phyloP scores from a whole-genome alignment of 2,888 invertebrate species.

The Drosophila colorata region DNA sequence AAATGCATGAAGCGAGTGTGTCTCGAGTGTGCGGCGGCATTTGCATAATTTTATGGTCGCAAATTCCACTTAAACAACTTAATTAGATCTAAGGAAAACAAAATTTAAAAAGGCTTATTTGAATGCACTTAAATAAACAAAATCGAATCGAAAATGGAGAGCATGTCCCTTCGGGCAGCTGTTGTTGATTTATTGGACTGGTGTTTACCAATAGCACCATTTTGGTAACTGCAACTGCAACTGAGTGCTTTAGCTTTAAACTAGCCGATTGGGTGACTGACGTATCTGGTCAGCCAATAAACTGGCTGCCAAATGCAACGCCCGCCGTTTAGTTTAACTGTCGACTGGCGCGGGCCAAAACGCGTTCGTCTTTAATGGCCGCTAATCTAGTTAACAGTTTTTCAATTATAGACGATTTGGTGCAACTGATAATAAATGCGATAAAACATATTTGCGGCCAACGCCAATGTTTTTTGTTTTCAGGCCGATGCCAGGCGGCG shows the following conservation, averaged over 20 bases:
- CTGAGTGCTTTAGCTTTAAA: conserved; percentile 28
- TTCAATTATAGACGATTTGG: conserved; percentile 79
- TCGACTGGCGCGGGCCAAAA: conserved; percentile 20
- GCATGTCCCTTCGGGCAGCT: conserved; percentile 68
- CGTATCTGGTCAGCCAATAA: conserved; percentile 53
- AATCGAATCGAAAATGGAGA: conserved; percentile 54
- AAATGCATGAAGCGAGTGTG: conserved; percentile 31
- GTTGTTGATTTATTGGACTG: conserved; percentile 63
- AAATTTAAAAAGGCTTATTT: conserved; percentile 63
- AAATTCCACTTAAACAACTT: conserved; percentile 77
- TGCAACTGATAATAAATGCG: conserved; percentile 78
- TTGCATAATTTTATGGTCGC: conserved; percentile 77
- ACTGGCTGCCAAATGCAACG: conserved; percentile 48
- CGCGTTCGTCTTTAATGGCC: conserved; percentile 72
- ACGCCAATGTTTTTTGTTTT: conserved; percentile 52
- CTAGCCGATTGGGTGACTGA: conserved; percentile 37
- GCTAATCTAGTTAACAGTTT: conserved; percentile 81
- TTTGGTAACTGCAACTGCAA: conserved; percentile 46
- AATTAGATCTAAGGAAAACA: conserved; percentile 65
- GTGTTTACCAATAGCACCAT: conserved; percentile 50
- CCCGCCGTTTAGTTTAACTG: conserved; percentile 45
- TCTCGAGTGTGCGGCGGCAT: conserved; percentile 46
- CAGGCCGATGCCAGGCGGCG: conserved; percentile 40
- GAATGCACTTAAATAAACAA: conserved; percentile 74
- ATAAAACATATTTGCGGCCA: conserved; percentile 73